Base-by-base conservation (phyloP, 2,113 vertebrate genomes). In the Tyto alba region DNA sequence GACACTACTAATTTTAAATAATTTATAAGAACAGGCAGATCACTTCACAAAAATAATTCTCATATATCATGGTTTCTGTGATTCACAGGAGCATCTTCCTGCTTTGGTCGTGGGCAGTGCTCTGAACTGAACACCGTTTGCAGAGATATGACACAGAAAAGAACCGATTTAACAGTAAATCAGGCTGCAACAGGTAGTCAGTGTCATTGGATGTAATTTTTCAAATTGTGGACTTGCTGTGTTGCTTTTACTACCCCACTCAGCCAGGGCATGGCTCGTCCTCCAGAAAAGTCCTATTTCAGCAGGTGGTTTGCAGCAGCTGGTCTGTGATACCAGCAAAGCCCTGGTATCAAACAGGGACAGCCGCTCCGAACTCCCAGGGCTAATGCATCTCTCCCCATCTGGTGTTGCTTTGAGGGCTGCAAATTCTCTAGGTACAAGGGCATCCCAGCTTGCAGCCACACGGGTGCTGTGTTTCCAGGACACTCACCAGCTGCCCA, bases 1-100 rank as follows among this genome's bases (percentile, higher is more conserved):
- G 83, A 97, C 73, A 62, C 25, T 56, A 71, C 30, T 94, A 62
- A 60, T 96, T 97, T 88, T 77, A 95, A 86, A 96, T 94, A 92
- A 96, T 68, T 83, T 64, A 63, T 76, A 60, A 63, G 71, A 88
- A 85, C 80, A 48, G 60, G 90, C 89, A 95, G 88, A 87, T 96
- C 22, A 11, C 83, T 95, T 93, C 72, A 69, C 74, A 92, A 68
- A 80, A 87, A 52, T 73, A 66, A 40, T 95, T 92, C 22, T 91
- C 17, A 36, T 82, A 50, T 56, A 38, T 89, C 41, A 41, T 41
- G 38, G 50, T 64, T 73, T 84, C 76, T 87, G 64, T 60, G 52
- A 53, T 87, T 87, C 73, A 82, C 16, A 53, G 25, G 40, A 92
- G 7, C 30, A 66, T 60, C 45, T 81, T 56, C 11, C 27, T 72